phyloP scores from a whole-genome alignment of 2,797 vertebrate species.

The Microhierax caerulescens region DNA sequence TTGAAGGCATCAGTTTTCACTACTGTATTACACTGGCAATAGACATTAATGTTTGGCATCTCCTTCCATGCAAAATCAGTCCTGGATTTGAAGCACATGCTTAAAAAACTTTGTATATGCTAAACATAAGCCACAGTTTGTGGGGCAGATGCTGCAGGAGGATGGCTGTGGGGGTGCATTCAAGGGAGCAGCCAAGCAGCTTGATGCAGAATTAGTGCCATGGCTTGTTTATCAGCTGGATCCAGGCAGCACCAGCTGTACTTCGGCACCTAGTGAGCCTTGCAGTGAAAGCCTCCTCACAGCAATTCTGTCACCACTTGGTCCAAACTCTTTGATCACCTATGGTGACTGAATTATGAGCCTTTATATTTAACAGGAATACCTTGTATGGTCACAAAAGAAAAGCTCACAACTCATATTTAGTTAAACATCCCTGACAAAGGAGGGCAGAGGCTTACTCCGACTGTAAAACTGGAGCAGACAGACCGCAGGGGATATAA shows the following conservation, averaged over 20 bases:
- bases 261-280: background rate
- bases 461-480: background rate
- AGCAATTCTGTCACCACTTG: background rate
- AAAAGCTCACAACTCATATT: background rate
- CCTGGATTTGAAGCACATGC: background rate
- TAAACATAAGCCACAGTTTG: background rate
- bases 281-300: background rate
- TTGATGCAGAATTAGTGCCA: background rate
- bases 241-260: background rate
- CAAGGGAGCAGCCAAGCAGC: background rate
- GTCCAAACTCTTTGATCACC: constrained; percentile 1
- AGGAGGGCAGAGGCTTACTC: background rate
- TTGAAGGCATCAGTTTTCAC: background rate
- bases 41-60: background rate
- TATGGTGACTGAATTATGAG: background rate
- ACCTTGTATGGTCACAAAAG: background rate
- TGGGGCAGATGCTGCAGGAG: background rate
- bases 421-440: constrained; percentile 7
- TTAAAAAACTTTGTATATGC: background rate
- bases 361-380: constrained; percentile 12
- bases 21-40: background rate
- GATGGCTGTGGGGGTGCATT: background rate
- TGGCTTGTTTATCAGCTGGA: background rate
- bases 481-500: background rate
- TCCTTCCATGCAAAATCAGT: background rate